phyloP scores from a whole-genome alignment of 2,113 vertebrate genomes.

The Anoplopoma fimbria region DNA sequence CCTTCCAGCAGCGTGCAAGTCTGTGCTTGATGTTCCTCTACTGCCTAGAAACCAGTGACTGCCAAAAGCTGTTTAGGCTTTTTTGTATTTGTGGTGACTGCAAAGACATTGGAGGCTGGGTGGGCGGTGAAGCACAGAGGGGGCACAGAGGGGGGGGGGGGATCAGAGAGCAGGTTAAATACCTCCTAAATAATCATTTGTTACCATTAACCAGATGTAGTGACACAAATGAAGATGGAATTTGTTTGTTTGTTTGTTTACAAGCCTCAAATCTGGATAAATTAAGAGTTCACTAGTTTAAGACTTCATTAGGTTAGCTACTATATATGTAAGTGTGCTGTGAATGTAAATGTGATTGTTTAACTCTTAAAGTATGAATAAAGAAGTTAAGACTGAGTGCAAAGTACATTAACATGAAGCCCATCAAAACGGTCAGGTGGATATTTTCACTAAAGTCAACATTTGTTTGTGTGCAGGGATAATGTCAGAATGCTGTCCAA shows the following conservation, averaged over 20 bases:
- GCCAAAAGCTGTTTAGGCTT: conserved; percentile 75
- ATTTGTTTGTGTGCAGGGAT: not conserved
- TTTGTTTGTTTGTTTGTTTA: conserved; percentile 16
- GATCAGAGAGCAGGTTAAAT: conserved; percentile 62
- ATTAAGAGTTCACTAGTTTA: not conserved
- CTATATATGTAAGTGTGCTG: not conserved
- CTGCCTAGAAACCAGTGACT: conserved; percentile 64
- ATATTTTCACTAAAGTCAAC: too few species aligned
- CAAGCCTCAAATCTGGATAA: not conserved
- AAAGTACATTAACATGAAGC: not conserved
- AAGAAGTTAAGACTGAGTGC: not conserved
- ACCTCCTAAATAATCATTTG: conserved; percentile 9
- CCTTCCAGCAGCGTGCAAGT: conserved; percentile 64
- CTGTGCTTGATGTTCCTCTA: conserved; percentile 68
- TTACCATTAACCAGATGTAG: conserved; percentile 16
- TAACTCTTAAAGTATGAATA: conserved; percentile 19
- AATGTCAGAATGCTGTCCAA: not conserved
- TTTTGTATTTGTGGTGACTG: conserved; percentile 72
- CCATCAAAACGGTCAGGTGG: too few species aligned
- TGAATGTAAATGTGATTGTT: not conserved
- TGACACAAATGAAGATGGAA: not conserved
- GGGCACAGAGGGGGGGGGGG: conserved; percentile 33
- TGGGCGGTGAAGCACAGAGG: conserved; percentile 50
- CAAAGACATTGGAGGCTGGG: conserved; percentile 68
- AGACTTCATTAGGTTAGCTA: not conserved